Evolutionary conservation across 2,797 vertebrate species (phyloP).

Genomic region (Triplophysa bombifrons): DNA sequence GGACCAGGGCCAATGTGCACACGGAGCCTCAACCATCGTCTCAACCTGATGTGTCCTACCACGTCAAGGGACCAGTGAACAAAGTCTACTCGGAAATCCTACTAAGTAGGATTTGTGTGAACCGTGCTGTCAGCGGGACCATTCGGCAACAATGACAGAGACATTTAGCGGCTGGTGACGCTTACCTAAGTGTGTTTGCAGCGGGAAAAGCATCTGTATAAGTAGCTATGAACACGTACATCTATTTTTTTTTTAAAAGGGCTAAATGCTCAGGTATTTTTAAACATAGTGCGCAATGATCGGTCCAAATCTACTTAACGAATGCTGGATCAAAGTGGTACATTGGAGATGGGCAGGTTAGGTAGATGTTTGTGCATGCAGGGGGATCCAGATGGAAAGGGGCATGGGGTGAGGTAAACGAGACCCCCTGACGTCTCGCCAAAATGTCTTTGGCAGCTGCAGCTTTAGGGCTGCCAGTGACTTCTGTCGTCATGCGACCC

Average conservation of each 20-base stretch:
- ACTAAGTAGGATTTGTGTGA: conserved; percentile 88
- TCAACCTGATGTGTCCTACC: conserved; percentile 77
- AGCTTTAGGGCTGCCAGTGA: conserved; percentile 39
- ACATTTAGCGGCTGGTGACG: conserved; percentile 27
- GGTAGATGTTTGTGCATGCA: conserved; percentile 35
- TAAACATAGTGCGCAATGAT: not conserved
- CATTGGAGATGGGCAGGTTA: conserved; percentile 44
- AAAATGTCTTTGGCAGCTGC: conserved; percentile 63
- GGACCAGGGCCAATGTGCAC: conserved; percentile 59
- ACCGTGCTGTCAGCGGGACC: conserved; percentile 54
- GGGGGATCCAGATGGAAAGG: conserved; percentile 61
- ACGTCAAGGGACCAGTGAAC: conserved; percentile 90
- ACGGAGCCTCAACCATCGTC: conserved; percentile 65
- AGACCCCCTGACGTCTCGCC: conserved; percentile 57
- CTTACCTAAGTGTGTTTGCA: conserved; percentile 13
- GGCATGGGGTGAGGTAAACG: conserved; percentile 37
- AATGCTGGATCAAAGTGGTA: conserved; percentile 23
- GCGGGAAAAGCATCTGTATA: not conserved
- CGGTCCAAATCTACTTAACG: conserved; percentile 5
- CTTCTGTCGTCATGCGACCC: not conserved
- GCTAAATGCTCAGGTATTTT: not conserved
- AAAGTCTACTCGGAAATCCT: conserved; percentile 95
- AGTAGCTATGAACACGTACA: conserved; percentile 8
- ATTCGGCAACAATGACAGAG: conserved; percentile 48
- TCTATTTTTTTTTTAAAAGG: conserved; percentile 9